Evolutionary conservation across 2,888 invertebrate genomes (phyloP).

Genomic region (Harmothoe impar): DNA sequence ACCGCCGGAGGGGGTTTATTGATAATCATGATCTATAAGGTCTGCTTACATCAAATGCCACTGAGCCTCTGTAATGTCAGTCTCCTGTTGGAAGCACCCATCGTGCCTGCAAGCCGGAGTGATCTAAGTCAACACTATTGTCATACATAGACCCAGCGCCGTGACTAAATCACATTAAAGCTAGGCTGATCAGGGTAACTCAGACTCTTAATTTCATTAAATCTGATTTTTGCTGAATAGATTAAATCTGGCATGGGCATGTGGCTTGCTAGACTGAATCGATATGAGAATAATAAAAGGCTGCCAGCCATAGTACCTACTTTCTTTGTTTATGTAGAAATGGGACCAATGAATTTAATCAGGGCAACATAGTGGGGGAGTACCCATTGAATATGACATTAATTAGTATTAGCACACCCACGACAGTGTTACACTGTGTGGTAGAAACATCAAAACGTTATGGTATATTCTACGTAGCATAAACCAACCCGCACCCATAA

Average conservation of each 20-base stretch:
- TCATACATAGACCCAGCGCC: neutral
- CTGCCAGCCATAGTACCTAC: no score
- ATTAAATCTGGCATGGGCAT: neutral
- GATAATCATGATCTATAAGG: slow-evolving; percentile 46
- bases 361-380: no score
- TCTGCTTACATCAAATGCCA: slow-evolving; percentile 36
- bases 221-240: neutral
- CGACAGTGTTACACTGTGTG: no score
- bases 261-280: neutral
- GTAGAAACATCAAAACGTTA: no score
- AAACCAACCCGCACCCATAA: no score
- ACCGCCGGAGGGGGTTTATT: neutral
- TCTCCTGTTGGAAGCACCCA: neutral
- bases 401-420: no score
- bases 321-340: no score
- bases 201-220: neutral
- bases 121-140: neutral
- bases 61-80: neutral
- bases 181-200: neutral
- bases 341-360: no score
- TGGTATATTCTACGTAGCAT: no score
- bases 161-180: neutral
- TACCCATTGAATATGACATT: no score
- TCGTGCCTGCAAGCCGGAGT: neutral
- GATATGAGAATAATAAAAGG: neutral